These are phyloP conservation scores for Gobio gobio DNA, from an alignment of 2,113 vertebrate genomes.

Conservation along the genomic window DNA sequence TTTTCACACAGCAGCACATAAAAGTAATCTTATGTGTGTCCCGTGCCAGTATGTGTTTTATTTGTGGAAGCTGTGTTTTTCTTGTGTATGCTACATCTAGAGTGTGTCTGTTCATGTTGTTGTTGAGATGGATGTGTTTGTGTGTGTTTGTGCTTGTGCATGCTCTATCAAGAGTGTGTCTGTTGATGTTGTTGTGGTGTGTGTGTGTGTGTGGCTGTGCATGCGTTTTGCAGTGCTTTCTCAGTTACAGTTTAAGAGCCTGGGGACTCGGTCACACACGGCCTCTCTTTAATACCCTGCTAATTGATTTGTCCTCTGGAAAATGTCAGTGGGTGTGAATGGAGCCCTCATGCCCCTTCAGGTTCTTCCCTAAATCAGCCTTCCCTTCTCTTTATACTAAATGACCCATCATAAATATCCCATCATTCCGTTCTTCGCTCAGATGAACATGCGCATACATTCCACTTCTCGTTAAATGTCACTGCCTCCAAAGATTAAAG, in stretches of 20 bases:
- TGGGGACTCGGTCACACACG: constrained; percentile 22
- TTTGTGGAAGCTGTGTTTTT: constrained; percentile 14
- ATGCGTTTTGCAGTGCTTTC: constrained; percentile 6
- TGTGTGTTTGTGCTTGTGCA: background rate
- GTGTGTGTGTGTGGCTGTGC: background rate
- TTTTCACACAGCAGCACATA: background rate
- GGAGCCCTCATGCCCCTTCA: background rate
- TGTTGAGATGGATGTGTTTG: background rate
- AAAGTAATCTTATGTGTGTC: background rate
- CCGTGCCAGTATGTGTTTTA: background rate
- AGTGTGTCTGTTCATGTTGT: background rate
- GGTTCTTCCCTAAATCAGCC: constrained; percentile 17
- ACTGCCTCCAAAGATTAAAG: constrained; percentile 21
- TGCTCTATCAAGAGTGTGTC: background rate
- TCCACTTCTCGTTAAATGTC: constrained; percentile 35
- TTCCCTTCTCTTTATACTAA: constrained; percentile 38
- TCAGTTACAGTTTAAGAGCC: constrained; percentile 35
- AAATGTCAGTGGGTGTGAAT: constrained; percentile 44
- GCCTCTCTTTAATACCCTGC: constrained; percentile 33
- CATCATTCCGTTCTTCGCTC: constrained; percentile 9
- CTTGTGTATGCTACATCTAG: background rate
- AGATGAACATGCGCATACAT: constrained; percentile 13
- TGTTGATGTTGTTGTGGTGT: background rate
- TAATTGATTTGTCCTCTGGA: constrained; percentile 50
- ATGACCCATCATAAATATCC: constrained; percentile 24